Evolutionary conservation across 2,113 vertebrate genomes (phyloP), one percentile per base, ranked within the genome.

Genomic region (Mungos mungo): DNA sequence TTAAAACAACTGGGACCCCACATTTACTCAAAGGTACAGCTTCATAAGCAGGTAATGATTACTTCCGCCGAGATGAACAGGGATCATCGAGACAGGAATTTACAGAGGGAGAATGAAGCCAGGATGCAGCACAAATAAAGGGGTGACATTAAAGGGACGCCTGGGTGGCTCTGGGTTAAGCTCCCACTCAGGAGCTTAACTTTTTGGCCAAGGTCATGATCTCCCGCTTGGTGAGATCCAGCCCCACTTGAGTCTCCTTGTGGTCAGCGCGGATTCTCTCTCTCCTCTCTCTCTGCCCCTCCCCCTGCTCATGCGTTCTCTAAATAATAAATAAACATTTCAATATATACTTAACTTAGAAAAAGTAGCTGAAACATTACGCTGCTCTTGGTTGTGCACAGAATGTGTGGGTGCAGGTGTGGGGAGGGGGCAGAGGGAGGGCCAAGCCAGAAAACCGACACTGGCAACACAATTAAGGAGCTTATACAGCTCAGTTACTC

Each of bases 11-110:
- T 41, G 33, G 21, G 38, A 94, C 14, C 29, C 27, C 52, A 74
- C 12, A 72, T 84, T 88, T 90, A 65, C 18, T 93, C 21, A 33
- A 69, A 35, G 50, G 54, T 41, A 76, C 0, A 92, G 47, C 66
- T 95, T 95, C 19, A 60, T 83, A 80, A 93, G 60, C 38, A 93
- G 47, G 52, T 35, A 79, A 84, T 93, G n/a, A 76, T 80, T 93
- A 81, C 88, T 76, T 93, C 41, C 60, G 33, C 89, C 50, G 47
- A 77, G 47, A 94, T 76, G 7, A 87, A 87, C 45, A 81, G 15
- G 57, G 18, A 88, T 50, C 11, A 93, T 54, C 16, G 33, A 92
- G 23, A 33, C 50, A 87, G 80, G 96, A 81, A 63, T 81, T 41
- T 50, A 87, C 54, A n/a, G 0, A 87, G 11, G 27, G 52, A 87